These are phyloP conservation scores for Tiliqua scincoides DNA, from an alignment of 2,113 vertebrate species.

Conservation along the genomic window DNA sequence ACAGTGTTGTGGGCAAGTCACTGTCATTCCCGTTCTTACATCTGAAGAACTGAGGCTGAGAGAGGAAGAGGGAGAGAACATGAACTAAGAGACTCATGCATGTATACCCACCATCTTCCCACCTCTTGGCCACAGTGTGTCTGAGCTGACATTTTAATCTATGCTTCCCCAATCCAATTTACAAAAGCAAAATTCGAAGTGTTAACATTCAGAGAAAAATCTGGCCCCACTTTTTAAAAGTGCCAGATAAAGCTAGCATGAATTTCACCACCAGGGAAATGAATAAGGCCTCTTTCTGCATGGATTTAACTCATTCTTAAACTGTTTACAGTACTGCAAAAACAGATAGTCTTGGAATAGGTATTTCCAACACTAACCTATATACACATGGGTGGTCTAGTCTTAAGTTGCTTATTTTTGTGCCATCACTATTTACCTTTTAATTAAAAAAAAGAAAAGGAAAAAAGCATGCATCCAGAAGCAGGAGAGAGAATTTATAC, in stretches of 20 bases:
- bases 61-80: neutral
- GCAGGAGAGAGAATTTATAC: conserved; percentile 31
- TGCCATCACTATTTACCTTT: conserved; percentile 64
- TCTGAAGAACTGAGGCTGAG: neutral
- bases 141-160: neutral
- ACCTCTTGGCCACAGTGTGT: neutral
- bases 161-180: neutral
- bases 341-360: conserved; percentile 41
- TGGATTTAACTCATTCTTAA: conserved; percentile 14
- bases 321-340: neutral
- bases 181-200: neutral
- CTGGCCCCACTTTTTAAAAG: neutral
- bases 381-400: conserved; percentile 58
- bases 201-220: neutral
- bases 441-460: conserved; percentile 42
- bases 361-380: conserved; percentile 37
- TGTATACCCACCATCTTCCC: too few species aligned
- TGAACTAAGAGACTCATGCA: too few species aligned
- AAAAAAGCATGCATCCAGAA: conserved; percentile 47
- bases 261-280: neutral
- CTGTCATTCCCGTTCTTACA: neutral
- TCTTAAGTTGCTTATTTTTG: conserved; percentile 45
- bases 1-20: neutral
- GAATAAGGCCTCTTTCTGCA: neutral
- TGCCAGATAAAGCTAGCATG: neutral